phyloP scores from a whole-genome alignment of 2,888 invertebrate species.

The Pyrrhia umbra region DNA sequence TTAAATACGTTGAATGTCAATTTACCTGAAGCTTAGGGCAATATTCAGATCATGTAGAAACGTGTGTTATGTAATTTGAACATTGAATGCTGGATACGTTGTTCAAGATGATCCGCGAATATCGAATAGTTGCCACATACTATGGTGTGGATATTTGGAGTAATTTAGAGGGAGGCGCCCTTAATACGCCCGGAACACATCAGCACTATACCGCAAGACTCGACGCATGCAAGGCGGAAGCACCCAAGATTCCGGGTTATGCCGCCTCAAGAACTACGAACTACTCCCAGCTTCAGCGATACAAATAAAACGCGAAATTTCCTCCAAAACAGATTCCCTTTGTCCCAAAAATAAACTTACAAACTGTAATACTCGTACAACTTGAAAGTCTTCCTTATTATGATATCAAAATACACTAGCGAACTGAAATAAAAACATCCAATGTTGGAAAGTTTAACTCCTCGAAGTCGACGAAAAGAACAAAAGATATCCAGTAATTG shows the following conservation, averaged over 20 bases:
- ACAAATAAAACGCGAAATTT: conserved; percentile 47
- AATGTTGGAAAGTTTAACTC: conserved; percentile 59
- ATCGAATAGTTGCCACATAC: conserved; percentile 33
- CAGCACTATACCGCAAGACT: conserved; percentile 38
- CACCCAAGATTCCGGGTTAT: conserved; percentile 31
- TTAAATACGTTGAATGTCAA: neutral
- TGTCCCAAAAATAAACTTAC: conserved; percentile 46
- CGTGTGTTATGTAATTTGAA: conserved; percentile 30
- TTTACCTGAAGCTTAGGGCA: neutral
- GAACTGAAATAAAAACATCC: conserved; percentile 61
- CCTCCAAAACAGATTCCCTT: conserved; percentile 49
- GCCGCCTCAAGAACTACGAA: conserved; percentile 13
- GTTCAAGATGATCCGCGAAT: conserved; percentile 35
- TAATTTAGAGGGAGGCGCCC: conserved; percentile 42
- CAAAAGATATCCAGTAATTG: conserved; percentile 74
- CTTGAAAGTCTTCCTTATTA: conserved; percentile 53
- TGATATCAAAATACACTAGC: conserved; percentile 58
- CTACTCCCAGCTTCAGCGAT: conserved; percentile 26
- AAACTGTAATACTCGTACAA: conserved; percentile 44
- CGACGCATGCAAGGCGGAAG: conserved; percentile 42
- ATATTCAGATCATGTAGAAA: conserved; percentile 17
- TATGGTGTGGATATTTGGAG: conserved; percentile 34
- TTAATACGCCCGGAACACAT: conserved; percentile 51
- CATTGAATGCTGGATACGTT: conserved; percentile 38
- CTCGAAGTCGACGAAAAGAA: conserved; percentile 64